A percentile compares a stretch with the other conserved stretches of the same genome.
phyloP scores from a whole-genome alignment of 2,113 vertebrate genomes.

The Entomyzon cyanotis region DNA sequence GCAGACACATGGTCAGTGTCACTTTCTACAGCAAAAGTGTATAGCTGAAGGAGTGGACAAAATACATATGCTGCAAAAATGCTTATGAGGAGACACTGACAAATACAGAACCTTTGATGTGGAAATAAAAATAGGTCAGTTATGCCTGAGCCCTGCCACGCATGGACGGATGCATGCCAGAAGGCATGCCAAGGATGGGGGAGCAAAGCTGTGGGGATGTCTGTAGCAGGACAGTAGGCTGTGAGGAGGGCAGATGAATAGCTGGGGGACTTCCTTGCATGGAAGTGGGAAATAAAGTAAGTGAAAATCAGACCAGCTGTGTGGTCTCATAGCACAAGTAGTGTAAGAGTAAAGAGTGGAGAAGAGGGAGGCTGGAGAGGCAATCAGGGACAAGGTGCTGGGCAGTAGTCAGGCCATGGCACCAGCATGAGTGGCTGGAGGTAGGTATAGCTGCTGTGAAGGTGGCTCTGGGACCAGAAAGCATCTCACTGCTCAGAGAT shows the following conservation, averaged over 20 bases:
- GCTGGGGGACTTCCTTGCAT: not conserved
- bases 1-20: not conserved
- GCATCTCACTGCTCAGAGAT: not conserved
- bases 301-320: not conserved
- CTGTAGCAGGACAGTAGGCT: not conserved
- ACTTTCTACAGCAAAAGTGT: not conserved
- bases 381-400: fast-evolving
- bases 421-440: not conserved
- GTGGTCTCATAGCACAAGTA: not conserved
- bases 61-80: not conserved
- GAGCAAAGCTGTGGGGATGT: not conserved
- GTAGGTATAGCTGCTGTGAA: not conserved
- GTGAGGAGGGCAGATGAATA: not conserved
- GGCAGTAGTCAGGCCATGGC: not conserved
- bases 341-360: not conserved
- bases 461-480: not conserved
- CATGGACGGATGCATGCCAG: not conserved
- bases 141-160: fast-evolving
- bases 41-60: not conserved
- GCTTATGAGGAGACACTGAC: not conserved
- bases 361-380: not conserved
- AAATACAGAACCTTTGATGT: not conserved
- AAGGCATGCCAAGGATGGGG: not conserved
- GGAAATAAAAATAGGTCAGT: not conserved
- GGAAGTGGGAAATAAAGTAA: not conserved